phyloP scores from a whole-genome alignment of 2,113 vertebrate genomes.

The Bostrychus sinensis region DNA sequence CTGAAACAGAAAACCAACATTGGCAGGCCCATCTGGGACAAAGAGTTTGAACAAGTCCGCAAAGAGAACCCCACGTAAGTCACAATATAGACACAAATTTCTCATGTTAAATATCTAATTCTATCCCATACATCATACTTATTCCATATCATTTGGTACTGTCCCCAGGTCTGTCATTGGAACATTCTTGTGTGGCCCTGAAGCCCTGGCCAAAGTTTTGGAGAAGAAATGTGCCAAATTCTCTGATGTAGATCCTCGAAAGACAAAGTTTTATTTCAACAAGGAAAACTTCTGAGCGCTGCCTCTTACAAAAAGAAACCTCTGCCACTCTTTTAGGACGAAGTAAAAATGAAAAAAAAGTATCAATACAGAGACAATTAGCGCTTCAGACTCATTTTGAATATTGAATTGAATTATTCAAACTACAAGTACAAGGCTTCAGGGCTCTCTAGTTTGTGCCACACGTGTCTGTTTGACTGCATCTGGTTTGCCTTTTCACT shows the following conservation, averaged over 20 bases:
- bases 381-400: no score
- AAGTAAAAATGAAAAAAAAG: no score
- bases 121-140: background rate
- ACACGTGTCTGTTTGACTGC: background rate
- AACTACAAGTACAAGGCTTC: no score
- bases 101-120: background rate
- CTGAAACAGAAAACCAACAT: slow-evolving; percentile 92
- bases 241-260: slow-evolving; percentile 89
- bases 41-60: slow-evolving; percentile 85
- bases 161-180: slow-evolving; percentile 84
- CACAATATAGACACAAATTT: background rate
- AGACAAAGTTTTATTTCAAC: slow-evolving; percentile 94
- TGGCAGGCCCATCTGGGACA: slow-evolving; percentile 89
- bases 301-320: no score
- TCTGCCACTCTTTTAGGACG: background rate
- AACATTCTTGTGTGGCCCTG: slow-evolving; percentile 88
- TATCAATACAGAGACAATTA: background rate
- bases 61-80: slow-evolving; percentile 85
- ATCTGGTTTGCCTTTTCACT: background rate
- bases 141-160: background rate
- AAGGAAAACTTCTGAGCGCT: slow-evolving; percentile 90
- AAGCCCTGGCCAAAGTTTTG: slow-evolving; percentile 79
- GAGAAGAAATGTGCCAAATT: slow-evolving; percentile 84
- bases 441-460: no score
- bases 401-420: no score